phyloP scores from a whole-genome alignment of 2,113 vertebrate genomes.

The Carollia perspicillata region DNA sequence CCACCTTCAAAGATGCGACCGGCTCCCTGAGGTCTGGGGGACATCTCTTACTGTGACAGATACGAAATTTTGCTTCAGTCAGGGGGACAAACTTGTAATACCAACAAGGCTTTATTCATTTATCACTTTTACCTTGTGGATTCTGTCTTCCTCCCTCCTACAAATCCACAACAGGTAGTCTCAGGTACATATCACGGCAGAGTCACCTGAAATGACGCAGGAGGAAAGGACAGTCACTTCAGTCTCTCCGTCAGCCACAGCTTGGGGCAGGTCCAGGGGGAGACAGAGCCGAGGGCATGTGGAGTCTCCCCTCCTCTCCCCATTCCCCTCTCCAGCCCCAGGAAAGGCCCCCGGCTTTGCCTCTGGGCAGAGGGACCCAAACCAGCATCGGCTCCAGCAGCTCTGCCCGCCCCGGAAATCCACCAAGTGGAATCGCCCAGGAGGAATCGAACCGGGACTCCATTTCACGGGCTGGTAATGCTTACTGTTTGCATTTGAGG shows the following conservation, averaged over 20 bases:
- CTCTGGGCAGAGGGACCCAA: neutral
- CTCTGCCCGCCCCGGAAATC: accelerated
- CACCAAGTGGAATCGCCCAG: accelerated
- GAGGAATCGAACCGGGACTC: accelerated
- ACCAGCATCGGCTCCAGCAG: neutral
- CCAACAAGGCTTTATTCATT: neutral
- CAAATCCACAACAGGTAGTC: neutral
- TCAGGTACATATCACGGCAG: too few relatives aligned
- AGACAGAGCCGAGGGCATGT: accelerated
- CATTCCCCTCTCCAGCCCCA: neutral
- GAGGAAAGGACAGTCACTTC: accelerated
- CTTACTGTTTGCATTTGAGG: neutral
- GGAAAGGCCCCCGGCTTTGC: neutral
- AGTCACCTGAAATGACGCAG: neutral
- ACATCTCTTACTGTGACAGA: neutral
- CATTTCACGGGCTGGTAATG: accelerated
- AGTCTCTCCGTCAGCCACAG: accelerated
- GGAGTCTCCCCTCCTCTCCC: neutral
- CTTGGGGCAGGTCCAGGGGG: neutral
- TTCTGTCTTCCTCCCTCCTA: neutral
- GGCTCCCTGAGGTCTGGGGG: accelerated
- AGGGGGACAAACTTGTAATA: too few relatives aligned
- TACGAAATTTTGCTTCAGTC: neutral
- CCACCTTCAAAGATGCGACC: neutral
- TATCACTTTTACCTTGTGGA: neutral